phyloP scores from a whole-genome alignment of 2,888 invertebrate species.

The Cheilosia vernalis region DNA sequence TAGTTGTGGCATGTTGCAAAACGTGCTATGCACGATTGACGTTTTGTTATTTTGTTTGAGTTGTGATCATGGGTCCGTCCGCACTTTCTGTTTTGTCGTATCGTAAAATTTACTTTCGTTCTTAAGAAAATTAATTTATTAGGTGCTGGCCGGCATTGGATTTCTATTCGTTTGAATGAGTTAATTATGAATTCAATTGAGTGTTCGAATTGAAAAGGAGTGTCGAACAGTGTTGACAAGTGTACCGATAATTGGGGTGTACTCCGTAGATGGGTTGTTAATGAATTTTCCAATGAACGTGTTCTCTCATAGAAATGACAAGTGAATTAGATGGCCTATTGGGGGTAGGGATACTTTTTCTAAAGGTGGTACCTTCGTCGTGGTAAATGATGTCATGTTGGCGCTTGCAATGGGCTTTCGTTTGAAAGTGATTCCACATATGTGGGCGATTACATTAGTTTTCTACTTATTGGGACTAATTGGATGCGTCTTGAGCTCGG shows the following conservation, averaged over 20 bases:
- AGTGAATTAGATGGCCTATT: constrained; percentile 31
- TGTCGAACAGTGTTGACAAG: constrained; percentile 48
- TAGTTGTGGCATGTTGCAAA: constrained; percentile 63
- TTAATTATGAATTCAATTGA: constrained; percentile 56
- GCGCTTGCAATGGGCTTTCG: neutral
- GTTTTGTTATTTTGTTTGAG: neutral
- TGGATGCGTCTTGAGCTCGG: neutral
- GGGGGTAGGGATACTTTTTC: constrained; percentile 32
- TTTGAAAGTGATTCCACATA: constrained; percentile 45
- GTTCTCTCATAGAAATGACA: constrained; percentile 25
- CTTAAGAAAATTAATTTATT: constrained; percentile 49
- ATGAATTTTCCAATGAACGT: constrained; percentile 46
- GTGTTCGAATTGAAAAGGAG: constrained; percentile 4
- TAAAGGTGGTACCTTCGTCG: neutral
- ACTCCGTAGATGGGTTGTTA: constrained; percentile 46
- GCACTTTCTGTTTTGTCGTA: constrained; percentile 26
- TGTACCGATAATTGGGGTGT: constrained; percentile 35
- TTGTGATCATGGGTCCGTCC: neutral
- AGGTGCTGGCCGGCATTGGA: constrained; percentile 43
- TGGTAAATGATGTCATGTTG: constrained; percentile 42
- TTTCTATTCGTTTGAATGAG: constrained; percentile 53
- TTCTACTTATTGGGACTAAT: constrained; percentile 21
- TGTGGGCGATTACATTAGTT: constrained; percentile 25
- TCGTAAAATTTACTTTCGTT: constrained; percentile 62
- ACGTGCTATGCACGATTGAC: constrained; percentile 48